Conservation (phyloP, 2,113 vertebrate species). For the Sakesphorus luctuosus region DNA sequence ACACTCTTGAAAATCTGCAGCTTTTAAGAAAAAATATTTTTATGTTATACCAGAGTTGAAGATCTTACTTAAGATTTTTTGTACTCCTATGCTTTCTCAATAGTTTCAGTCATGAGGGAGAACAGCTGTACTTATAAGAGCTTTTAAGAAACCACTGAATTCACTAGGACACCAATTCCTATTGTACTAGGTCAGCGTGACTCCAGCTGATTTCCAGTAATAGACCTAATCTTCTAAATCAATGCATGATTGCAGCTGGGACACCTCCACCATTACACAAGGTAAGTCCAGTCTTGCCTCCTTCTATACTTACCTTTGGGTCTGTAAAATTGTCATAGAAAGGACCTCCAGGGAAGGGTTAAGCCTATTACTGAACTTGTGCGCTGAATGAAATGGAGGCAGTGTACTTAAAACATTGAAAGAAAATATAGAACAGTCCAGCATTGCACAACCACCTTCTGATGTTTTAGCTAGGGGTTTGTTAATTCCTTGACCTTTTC, state of each 20-base stretch:
- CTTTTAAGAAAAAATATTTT: not conserved
- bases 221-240: slow-evolving; percentile 21
- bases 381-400: not conserved
- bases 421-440: not conserved
- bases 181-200: not conserved
- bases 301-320: not conserved
- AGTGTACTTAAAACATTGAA: not conserved
- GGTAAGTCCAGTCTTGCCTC: not conserved
- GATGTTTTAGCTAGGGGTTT: not conserved
- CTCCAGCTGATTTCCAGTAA: slow-evolving; percentile 29
- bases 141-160: slow-evolving; percentile 31
- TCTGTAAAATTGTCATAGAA: not conserved
- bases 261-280: not conserved
- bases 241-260: not conserved
- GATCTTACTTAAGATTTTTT: not conserved
- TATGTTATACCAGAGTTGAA: not conserved
- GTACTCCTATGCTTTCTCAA: not conserved
- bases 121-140: not conserved
- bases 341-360: not conserved
- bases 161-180: not conserved
- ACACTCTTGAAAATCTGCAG: not conserved
- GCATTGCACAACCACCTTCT: not conserved
- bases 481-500: not conserved
- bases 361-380: not conserved
- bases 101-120: not conserved